A percentile compares a stretch with the other conserved stretches of the same genome.
Evolutionary conservation across 2,888 invertebrate genomes (phyloP).

Genomic region (Cryptus armator): DNA sequence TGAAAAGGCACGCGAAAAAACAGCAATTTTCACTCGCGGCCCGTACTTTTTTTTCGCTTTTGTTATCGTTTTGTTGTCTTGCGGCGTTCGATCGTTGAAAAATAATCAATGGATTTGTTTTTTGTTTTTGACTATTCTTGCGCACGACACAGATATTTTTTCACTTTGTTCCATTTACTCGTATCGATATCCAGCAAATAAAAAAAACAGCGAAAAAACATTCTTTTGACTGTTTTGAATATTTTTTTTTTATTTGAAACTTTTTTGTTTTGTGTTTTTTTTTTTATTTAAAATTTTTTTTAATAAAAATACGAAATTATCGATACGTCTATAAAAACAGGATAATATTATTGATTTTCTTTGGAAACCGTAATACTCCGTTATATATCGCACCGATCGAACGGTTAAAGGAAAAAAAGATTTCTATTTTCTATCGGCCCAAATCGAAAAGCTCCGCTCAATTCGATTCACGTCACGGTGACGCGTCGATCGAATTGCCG

Average conservation of each 20-base stretch:
- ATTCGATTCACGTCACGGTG: slow-evolving; percentile 69
- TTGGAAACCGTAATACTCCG: neutral
- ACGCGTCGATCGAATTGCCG: slow-evolving; percentile 67
- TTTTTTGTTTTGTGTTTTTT: too few species aligned
- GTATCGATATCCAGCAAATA: too few species aligned
- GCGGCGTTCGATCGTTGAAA: neutral
- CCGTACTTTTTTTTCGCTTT: neutral
- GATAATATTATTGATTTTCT: neutral
- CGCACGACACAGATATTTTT: too few species aligned
- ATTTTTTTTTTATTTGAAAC: too few species aligned
- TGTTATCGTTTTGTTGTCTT: slow-evolving; percentile 4
- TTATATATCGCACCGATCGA: neutral
- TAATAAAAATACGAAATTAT: too few species aligned
- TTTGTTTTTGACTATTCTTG: neutral
- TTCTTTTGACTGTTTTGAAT: too few species aligned
- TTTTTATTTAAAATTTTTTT: too few species aligned
- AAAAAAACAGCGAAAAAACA: too few species aligned
- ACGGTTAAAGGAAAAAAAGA: neutral
- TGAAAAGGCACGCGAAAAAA: slow-evolving; percentile 19
- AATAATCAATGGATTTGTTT: neutral
- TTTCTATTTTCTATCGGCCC: neutral
- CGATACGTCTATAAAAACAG: too few species aligned
- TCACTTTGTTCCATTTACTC: too few species aligned
- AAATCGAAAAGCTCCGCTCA: slow-evolving; percentile 63
- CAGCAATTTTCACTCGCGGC: neutral